Evolutionary conservation across 2,888 invertebrate genomes (phyloP), one percentile per base, ranked within the genome.

Genomic region (Ernsta delagoae): DNA sequence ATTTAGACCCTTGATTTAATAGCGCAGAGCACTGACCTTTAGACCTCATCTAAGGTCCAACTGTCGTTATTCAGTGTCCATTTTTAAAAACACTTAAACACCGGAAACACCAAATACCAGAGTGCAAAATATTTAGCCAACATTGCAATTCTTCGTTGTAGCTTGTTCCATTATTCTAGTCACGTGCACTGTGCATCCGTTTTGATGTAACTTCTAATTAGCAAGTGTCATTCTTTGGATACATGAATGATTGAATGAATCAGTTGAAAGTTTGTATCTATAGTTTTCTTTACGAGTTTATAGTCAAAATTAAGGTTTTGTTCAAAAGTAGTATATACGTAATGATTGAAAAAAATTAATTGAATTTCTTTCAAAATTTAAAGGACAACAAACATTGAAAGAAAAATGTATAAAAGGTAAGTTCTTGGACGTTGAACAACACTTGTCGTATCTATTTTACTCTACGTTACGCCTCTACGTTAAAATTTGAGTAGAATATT

Each of bases 191-290:
- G 8, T 60, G 75, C 78, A 78, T 83, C 82, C 83, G 81, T 77
- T 75, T 75, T 78, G 78, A 75, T 75, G 78, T 75, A 78, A 75
- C 76, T 77, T 70, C 76, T 77, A 76, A 79, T 79, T 80, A 77
- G 76, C 78, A 75, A 78, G 75, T 77, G 77, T 77, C 78, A 74
- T 78, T 77, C 75, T 74, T 72, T 72, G 73, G 54, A 65, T 65
- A 65, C 70, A 70, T 71, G 67, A 66, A 65, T n/a, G n/a, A n/a
- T n/a, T 67, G 67, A 63, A 73, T 76, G 71, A 73, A 72, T 74
- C 72, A 72, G 57, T 71, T 56, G 70, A 64, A 70, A 75, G 70
- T 70, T 59, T 70, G 53, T 12, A 53, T 24, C n/a, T n/a, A n/a
- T n/a, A n/a, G n/a, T n/a, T n/a, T n/a, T n/a, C n/a, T n/a, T n/a